Evolutionary conservation across 2,113 vertebrate genomes (phyloP), one percentile per base, ranked within the genome.

Genomic region (Hippoglossus stenolepis): DNA sequence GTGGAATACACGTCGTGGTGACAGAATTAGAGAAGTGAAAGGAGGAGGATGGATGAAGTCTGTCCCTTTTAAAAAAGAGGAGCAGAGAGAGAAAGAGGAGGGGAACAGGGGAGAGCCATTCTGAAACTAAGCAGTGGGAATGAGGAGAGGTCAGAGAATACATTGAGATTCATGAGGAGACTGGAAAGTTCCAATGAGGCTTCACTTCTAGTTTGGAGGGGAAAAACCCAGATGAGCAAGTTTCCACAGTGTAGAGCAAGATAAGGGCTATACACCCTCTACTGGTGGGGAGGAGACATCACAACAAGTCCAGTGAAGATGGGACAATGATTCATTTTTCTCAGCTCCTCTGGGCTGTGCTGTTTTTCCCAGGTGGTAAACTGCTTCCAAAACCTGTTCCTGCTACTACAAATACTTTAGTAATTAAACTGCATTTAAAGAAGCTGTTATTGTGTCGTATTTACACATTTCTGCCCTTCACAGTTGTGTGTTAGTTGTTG

Each of bases 21-120:
- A 92, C 90, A 90, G 90, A 90, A 89, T 90, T 70, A 90, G 85
- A 89, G 85, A 86, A 72, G 76, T 92, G 88, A 93, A 92, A 91
- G 75, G 85, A 31, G 31, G 6, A 31, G 77, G 86, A 77, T 40
- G 56, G 83, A 88, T 86, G 85, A 86, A 84, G 85, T 75, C 82
- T 87, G 82, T 23, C 56, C n/a, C 80, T 31, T 72, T 75, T 60
- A 20, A 73, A 51, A 9, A 51, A 61, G 40, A 78, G 69, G 66
- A 70, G 84, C 24, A 31, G 68, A 72, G 61, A 68, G 61, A 79
- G 54, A 43, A 10, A 65, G 43, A 70, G 60, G 58, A 77, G 73
- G 61, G 78, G 67, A 64, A 26, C 21, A 60, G 65, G 58, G 73
- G 75, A 68, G 77, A 65, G 26, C 64, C 68, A 65, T 75, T 85